These are phyloP conservation scores for Meliscaeva auricollis DNA, from an alignment of 2,888 invertebrate genomes.

Conservation along the genomic window DNA sequence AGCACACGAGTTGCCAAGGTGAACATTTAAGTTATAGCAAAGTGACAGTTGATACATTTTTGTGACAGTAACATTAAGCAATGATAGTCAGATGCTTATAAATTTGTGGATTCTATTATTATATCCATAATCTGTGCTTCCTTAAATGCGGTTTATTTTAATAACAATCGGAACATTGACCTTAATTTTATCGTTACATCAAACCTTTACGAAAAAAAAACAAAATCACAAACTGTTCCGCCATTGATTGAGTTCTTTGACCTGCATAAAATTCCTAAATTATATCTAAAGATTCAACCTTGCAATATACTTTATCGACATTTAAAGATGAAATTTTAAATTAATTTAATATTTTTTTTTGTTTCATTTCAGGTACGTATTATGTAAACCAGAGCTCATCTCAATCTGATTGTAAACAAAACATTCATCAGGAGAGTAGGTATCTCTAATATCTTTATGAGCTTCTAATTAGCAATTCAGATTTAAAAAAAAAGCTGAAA, in stretches of 20 bases:
- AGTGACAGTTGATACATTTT: too few relatives aligned
- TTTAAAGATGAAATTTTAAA: neutral
- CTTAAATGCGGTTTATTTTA: too few relatives aligned
- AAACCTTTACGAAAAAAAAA: neutral
- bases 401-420: slow-evolving; percentile 27
- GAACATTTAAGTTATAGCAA: too few relatives aligned
- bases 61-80: too few relatives aligned
- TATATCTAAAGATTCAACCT: slow-evolving; percentile 4
- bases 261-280: neutral
- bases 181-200: slow-evolving; percentile 4
- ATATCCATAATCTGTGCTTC: too few relatives aligned
- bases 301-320: slow-evolving; percentile 6
- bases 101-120: too few relatives aligned
- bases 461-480: slow-evolving; percentile 67
- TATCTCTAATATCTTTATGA: slow-evolving; percentile 17
- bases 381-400: neutral
- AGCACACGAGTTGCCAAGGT: too few relatives aligned
- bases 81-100: too few relatives aligned
- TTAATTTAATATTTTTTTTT: slow-evolving; percentile 45
- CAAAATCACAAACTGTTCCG: slow-evolving; percentile 7
- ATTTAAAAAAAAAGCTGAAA: slow-evolving; percentile 28
- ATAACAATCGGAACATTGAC: neutral
- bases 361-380: slow-evolving; percentile 66
- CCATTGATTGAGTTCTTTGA: slow-evolving; percentile 14
- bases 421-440: slow-evolving; percentile 36